Base-by-base conservation (phyloP, 2,888 invertebrate genomes). In the Erebia ligea region DNA sequence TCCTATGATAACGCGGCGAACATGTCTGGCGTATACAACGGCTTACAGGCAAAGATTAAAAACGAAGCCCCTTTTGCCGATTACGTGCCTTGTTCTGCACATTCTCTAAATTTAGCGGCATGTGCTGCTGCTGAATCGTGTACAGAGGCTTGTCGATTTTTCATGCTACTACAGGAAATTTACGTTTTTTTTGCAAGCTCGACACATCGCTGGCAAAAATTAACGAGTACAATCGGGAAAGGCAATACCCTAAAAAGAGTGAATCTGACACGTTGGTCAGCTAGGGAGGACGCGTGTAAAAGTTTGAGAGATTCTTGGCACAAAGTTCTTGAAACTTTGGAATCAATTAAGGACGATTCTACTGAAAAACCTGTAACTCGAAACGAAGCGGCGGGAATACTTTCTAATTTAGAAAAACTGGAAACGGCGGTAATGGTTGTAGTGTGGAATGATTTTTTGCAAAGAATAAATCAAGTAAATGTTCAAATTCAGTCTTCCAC, bases 291-390 rank as follows among this genome's bases (percentile, higher is more conserved):
- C 42, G 42, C 42, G 11, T 45, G 42, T 11, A 45, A 45, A 45
- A 45, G 42, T 45, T 45, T 45, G 1, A 25, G 25, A 25, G 25
- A 25, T 25, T 25, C 61, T 61, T 61, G 61, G 61, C 61, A 61
- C 25, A 34, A 61, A 61, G 61, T 21, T 61, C 61, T 61, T 21
- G 11, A 34, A 13, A 61, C 61, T 61, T 61, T 61, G 25, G n/a
- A 61, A 61, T 61, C 10, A 61, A 61, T 34, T n/a, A 40, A 61
- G 34, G 25, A 61, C 25, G 34, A 61, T 61, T 61, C 13, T 61
- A 25, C 61, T 34, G 40, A 61, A 61, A 61, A 61, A 34, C 40
- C 61, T 61, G 61, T 61, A 61, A 61, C 61, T 21, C 40, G 61
- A 61, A 17, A 61, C 17, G 61, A 61, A 25, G 61, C 40, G 25